Base-by-base conservation (phyloP, 2,888 invertebrate genomes). In the Prenolepis imparis region DNA sequence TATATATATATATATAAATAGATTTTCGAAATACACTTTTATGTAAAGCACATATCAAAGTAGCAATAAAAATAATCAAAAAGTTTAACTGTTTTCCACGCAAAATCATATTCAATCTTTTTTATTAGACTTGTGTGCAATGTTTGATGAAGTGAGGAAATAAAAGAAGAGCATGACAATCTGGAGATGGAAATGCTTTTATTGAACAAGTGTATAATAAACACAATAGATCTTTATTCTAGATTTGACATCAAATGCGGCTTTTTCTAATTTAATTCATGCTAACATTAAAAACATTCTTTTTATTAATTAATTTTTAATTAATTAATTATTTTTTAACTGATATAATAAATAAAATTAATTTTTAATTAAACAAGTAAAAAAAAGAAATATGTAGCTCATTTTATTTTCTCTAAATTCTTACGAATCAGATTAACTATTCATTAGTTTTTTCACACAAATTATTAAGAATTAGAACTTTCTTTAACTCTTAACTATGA, bases 51-150 rank as follows among this genome's bases (percentile, higher is more conserved):
- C 9, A 5, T 55, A 66, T 67, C 28, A 68, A 63, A 73, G 3
- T 32, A 21, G 21, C 24, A 12, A 36, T 36, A 28, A 55, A 86
- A 74, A 21, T 21, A 68, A 18, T 70, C n/a, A 11, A 64, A 6
- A 64, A 75, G 74, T 86, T 74, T 32, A 12, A 73, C 15, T 21
- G 39, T n/a, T 64, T 66, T 80, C 64, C 75, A 70, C n/a, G 28
- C 52, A 36, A 83, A 83, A 84, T 48, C 39, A 24, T 64, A 44
- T 57, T 73, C 61, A 66, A n/a, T 78, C 70, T 70, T 86, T 82
- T 83, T 86, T 85, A 66, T 86, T 85, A 72, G 39, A 82, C 55
- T 32, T 24, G 28, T 11, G n/a, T 52, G 48, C 68, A 67, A 6
- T 61, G 3, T 41, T 61, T 24, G 4, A 18, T 2, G 1, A 61